A percentile compares a stretch with the other conserved stretches of the same genome.
Conservation (phyloP, 64 coral and sea anemone species). For the Dendrophyllia cribrosa region DNA sequence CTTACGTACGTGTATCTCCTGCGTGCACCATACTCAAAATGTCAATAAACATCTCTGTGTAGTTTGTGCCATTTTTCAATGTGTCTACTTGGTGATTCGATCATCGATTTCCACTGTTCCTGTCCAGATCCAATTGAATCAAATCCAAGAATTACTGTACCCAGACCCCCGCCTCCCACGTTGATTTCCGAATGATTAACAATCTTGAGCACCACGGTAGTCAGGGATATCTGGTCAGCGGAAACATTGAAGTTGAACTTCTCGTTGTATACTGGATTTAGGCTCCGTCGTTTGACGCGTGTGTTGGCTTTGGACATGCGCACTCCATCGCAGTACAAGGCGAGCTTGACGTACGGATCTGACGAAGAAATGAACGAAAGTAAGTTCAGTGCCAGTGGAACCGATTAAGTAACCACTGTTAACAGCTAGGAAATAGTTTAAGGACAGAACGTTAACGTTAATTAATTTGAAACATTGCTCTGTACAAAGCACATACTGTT, state of each 20-base stretch:
- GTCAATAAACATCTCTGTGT: conserved; percentile 18
- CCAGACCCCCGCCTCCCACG: conserved; percentile 63
- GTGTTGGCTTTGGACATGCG: conserved; percentile 88
- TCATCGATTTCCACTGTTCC: conserved; percentile 97
- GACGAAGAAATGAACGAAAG: background rate
- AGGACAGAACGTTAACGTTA: too few relatives aligned
- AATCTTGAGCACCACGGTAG: conserved; percentile 91
- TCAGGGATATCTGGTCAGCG: conserved; percentile 94
- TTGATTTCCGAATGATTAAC: conserved; percentile 82
- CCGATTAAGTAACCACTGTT: too few relatives aligned
- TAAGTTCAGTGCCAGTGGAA: too few relatives aligned
- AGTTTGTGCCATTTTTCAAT: conserved; percentile 97
- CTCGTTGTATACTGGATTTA: conserved; percentile 95
- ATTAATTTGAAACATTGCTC: too few relatives aligned
- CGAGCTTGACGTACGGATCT: conserved; percentile 96
- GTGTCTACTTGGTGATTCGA: conserved; percentile 91
- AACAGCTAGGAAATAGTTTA: too few relatives aligned
- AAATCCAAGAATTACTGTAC: conserved; percentile 82
- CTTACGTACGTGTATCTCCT: background rate
- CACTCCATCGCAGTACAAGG: conserved; percentile 87
- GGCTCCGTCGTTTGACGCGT: conserved; percentile 84
- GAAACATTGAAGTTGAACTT: conserved; percentile 98
- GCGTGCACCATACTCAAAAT: too few relatives aligned
- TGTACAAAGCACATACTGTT: too few relatives aligned
- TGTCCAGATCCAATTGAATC: conserved; percentile 88